Percentiles rank a stretch among this genome's conserved stretches.
These are phyloP conservation scores for Atrichornis clamosus DNA, from an alignment of 2,113 vertebrate species.

Conservation along the genomic window DNA sequence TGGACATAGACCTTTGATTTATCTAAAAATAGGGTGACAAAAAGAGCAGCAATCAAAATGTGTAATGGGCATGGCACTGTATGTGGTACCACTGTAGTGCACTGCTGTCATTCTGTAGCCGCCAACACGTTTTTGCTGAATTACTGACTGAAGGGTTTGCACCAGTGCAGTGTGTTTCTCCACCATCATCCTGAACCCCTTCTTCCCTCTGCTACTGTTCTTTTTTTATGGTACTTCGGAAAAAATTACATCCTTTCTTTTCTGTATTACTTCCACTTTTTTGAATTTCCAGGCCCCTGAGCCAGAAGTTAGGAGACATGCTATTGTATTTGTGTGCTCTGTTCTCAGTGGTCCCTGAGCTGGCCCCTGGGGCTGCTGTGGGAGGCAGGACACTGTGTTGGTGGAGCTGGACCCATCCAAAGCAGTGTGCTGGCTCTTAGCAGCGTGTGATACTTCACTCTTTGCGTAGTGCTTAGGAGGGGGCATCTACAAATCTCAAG, in stretches of 20 bases:
- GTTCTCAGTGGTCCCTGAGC: not conserved
- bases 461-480: not conserved
- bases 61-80: not conserved
- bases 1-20: not conserved
- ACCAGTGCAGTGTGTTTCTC: not conserved
- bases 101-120: not conserved
- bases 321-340: not conserved
- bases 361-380: not conserved
- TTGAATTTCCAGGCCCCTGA: not conserved
- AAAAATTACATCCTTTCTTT: not conserved
- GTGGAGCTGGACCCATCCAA: not conserved
- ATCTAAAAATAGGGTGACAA: not conserved
- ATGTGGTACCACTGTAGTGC: not conserved
- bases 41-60: not conserved
- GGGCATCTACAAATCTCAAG: not conserved
- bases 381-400: not conserved
- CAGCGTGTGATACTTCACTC: not conserved
- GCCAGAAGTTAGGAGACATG: not conserved
- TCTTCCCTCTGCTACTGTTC: not conserved
- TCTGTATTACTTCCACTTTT: not conserved
- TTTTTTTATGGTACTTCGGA: not conserved
- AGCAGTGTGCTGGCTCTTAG: fast-evolving
- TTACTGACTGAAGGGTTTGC: not conserved
- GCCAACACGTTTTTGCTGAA: not conserved
- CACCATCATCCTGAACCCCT: not conserved